Evolutionary conservation across 2,888 invertebrate genomes (phyloP), one percentile per base, ranked within the genome.

Genomic region (Sicus ferrugineus): DNA sequence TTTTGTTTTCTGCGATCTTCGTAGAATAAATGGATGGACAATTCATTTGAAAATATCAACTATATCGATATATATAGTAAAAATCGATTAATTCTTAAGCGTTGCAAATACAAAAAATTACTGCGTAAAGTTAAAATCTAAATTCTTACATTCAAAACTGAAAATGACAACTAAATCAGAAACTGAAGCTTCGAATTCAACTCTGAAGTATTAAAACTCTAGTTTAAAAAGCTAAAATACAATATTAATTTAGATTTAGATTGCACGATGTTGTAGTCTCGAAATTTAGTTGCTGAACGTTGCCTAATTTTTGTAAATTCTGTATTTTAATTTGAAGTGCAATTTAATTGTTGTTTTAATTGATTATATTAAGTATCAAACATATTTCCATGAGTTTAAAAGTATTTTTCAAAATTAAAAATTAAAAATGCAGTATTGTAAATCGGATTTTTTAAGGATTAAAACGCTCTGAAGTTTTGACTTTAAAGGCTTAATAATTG

Each of bases 21-120:
- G 73, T 75, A 74, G 73, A 75, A 76, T 72, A 76, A 76, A 75
- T 76, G 76, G 76, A 76, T 76, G 76, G 76, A 76, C 72, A 75
- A 73, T 75, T 76, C 66, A 72, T 75, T 75, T 52, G 59, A 65
- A 28, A 34, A 65, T 71, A 64, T 65, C 68, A 42, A 69, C 63
- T 54, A 70, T 48, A 68, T 46, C 66, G 64, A 68, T 61, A 70
- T 67, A 68, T 69, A 62, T 64, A 69, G 34, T 69, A 59, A 52
- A 69, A 59, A 56, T 56, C 23, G 61, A 66, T 31, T 23, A 62
- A 52, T 58, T n/a, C 64, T 26, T 28, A 34, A 6, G 64, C 56
- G 46, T 46, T 5, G 1, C n/a, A 46, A 46, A 16, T 46, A 5
- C 3, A 46, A 14, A 14, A 14, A 46, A 46, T 46, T 46, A 46